Evolutionary conservation across 2,888 invertebrate species (phyloP), one percentile per base, ranked within the genome.

Genomic region (Cantharis rufa): DNA sequence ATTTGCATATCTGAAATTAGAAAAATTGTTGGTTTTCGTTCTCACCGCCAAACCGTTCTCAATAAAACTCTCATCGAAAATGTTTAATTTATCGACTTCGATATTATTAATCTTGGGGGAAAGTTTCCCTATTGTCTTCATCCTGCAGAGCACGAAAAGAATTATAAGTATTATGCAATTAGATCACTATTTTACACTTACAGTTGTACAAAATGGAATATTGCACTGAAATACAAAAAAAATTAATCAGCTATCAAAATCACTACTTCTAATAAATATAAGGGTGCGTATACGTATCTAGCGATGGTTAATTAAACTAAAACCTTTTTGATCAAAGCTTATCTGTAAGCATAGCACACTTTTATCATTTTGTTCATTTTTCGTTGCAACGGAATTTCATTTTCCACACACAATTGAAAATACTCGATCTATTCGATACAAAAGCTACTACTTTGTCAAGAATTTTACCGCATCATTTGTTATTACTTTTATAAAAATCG

Each of bases 281-380:
- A 72, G 73, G 77, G 77, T 48, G 77, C 63, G 77, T 74, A 69
- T 48, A 63, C 62, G 62, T 75, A 66, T 75, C 71, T 75, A 72
- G 71, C 61, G 63, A 68, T 72, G 63, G 68, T 72, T 72, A 75
- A 75, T 75, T 75, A 75, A 75, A 75, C 69, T 75, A 75, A 75
- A 75, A 75, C 75, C 71, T 75, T 75, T 75, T 72, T 64, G 71
- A 75, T 75, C 69, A 69, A 68, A 63, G 28, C 62, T 75, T 75
- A 75, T 72, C 71, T 62, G 71, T 48, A 62, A 72, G 69, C 62
- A 66, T 21, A 66, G 64, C 64, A 66, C 64, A 66, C 64, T 66
- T 21, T 66, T 66, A 66, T 66, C 64, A 66, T 66, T 66, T 21
- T 24, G 64, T 21, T 66, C 64, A 66, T 21, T 66, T 66, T 66